Base-by-base conservation (phyloP, 1,140 invertebrate species). In the Acromyrmex heyeri region DNA sequence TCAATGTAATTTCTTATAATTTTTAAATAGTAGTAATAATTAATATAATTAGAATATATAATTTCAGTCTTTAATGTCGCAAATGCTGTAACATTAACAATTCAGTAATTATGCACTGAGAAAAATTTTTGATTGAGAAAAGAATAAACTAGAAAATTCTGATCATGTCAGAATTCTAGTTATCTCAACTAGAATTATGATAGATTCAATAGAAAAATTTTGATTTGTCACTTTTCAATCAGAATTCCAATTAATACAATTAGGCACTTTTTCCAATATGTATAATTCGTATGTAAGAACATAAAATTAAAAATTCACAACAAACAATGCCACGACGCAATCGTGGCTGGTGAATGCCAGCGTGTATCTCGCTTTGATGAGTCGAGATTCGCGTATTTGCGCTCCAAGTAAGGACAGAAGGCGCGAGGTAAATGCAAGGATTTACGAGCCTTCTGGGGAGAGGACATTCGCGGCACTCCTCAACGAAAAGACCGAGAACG, bases 401-500 rank as follows among this genome's bases (percentile, higher is more conserved):
- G 81, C 61, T 87, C 75, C 30, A 57, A 61, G 67, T 64, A 83
- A 85, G 73, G 57, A 75, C 30, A 83, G 61, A 53, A 67, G 64
- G 55, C 76, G 64, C 65, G 88, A 88, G 72, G 90, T 87, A 90
- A 92, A 92, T 86, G 88, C 86, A 30, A 79, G 88, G 88, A 92
- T 92, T 92, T 92, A 92, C 85, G 91, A 90, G 85, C 77, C 79
- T 82, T 75, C 81, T 87, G 67, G 87, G 64, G 81, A 85, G 67
- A 86, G 78, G 50, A 82, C 69, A 82, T 82, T 75, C 73, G 44
- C 65, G 77, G 72, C 70, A 77, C 82, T 86, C 72, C 86, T 87
- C 85, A n/a, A 57, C 38, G 75, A 44, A 67, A 75, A 70, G 75
- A 55, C 70, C 67, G 62, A 48, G 14, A 62, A 69, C 85, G 86